These are phyloP conservation scores for Zygaena filipendulae DNA, from an alignment of 2,888 invertebrate genomes.

Conservation along the genomic window DNA sequence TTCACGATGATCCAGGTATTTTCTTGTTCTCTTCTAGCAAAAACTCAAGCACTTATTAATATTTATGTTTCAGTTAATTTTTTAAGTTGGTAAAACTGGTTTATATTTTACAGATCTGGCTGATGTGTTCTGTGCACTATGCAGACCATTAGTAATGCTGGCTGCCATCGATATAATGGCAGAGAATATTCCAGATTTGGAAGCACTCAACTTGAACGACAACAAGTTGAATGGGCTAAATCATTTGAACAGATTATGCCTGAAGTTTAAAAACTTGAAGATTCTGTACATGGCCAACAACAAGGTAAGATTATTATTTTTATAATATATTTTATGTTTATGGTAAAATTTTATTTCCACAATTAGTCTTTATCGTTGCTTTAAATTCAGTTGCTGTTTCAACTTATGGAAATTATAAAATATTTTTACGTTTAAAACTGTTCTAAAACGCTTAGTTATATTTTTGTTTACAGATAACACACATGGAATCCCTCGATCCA, in stretches of 20 bases:
- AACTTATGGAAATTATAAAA: no score
- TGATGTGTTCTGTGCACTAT: slow-evolving; percentile 80
- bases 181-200: slow-evolving; percentile 85
- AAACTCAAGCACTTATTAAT: no score
- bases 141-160: slow-evolving; percentile 76
- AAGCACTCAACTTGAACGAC: slow-evolving; percentile 82
- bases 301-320: slow-evolving; percentile 78
- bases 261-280: slow-evolving; percentile 77
- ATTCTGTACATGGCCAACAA: slow-evolving; percentile 87
- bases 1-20: slow-evolving; percentile 79
- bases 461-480: slow-evolving; percentile 72
- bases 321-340: no score
- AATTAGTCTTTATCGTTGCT: no score
- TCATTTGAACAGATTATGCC: slow-evolving; percentile 71
- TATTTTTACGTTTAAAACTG: not conserved
- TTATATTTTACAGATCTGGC: slow-evolving; percentile 61
- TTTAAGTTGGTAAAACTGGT: no score
- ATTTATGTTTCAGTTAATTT: no score
- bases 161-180: slow-evolving; percentile 82
- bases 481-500: slow-evolving; percentile 71
- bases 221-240: slow-evolving; percentile 79
- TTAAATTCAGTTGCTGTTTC: no score
- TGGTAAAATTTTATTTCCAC: no score
- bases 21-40: slow-evolving; percentile 9
- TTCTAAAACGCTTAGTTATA: no score